Percentiles rank a stretch among this genome's conserved stretches.
Conservation (phyloP, 2,797 vertebrate genomes). For the Lagocephalus sceleratus region DNA sequence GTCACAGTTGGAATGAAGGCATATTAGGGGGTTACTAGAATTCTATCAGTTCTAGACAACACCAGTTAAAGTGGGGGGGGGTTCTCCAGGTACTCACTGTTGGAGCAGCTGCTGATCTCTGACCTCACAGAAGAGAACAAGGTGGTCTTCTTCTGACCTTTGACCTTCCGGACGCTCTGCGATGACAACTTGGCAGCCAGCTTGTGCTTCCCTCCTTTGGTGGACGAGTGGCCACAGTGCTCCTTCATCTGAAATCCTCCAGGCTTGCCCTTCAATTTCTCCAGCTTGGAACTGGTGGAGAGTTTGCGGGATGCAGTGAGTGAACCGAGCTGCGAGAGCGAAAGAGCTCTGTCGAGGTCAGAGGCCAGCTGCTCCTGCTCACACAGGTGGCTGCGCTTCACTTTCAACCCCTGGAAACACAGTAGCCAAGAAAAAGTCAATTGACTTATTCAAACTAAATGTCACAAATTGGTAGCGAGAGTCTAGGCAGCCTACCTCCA, state of each 20-base stretch:
- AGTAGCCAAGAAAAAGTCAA: neutral
- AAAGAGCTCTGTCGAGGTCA: conserved; percentile 91
- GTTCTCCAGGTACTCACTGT: conserved; percentile 85
- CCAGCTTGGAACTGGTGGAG: conserved; percentile 33
- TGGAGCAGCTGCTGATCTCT: conserved; percentile 96
- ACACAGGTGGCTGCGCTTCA: conserved; percentile 81
- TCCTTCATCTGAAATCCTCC: conserved; percentile 79
- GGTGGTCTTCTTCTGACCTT: conserved; percentile 83
- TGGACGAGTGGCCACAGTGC: conserved; percentile 71
- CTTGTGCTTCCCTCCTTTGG: conserved; percentile 88
- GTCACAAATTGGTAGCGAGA: neutral
- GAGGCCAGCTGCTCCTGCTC: conserved; percentile 95
- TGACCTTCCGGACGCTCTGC: conserved; percentile 80
- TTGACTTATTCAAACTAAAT: neutral
- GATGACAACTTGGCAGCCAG: conserved; percentile 81
- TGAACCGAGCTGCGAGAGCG: conserved; percentile 88
- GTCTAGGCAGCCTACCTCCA: conserved; percentile 78
- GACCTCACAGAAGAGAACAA: conserved; percentile 86
- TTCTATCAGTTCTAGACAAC: neutral
- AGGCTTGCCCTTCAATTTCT: conserved; percentile 75
- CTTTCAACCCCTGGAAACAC: conserved; percentile 73
- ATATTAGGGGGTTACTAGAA: too few relatives aligned
- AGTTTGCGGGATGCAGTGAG: conserved; percentile 69
- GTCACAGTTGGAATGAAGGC: too few relatives aligned
- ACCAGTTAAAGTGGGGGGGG: neutral